Conservation (phyloP, 2,113 vertebrate species). For the Gambusia holbrooki region DNA sequence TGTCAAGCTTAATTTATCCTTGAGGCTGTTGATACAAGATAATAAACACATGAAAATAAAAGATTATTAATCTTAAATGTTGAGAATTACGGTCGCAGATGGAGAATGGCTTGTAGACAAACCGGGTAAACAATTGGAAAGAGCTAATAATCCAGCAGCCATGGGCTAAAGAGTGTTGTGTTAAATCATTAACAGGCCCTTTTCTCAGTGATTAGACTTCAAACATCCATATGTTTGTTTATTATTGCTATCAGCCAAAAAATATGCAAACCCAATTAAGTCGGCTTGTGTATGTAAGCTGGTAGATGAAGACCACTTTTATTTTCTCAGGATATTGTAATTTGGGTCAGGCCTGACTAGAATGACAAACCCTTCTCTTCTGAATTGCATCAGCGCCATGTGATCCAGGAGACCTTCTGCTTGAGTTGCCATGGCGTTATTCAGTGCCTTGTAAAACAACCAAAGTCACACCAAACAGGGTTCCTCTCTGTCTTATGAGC, state of each 20-base stretch:
- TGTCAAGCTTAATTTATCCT: slow-evolving; percentile 48
- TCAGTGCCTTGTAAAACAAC: slow-evolving; percentile 69
- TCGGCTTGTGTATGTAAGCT: slow-evolving; percentile 33
- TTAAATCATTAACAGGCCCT: slow-evolving; percentile 56
- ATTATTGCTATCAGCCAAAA: slow-evolving; percentile 58
- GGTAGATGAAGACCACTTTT: slow-evolving; percentile 59
- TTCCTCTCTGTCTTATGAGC: slow-evolving; percentile 68
- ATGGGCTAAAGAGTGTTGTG: slow-evolving; percentile 45
- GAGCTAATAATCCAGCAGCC: slow-evolving; percentile 56
- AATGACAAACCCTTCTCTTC: slow-evolving; percentile 73
- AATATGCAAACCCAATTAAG: slow-evolving; percentile 40
- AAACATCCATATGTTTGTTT: slow-evolving; percentile 69
- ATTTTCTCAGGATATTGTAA: slow-evolving; percentile 73
- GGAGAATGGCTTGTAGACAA: slow-evolving; percentile 57
- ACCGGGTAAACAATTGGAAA: slow-evolving; percentile 55
- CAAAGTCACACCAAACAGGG: slow-evolving; percentile 71
- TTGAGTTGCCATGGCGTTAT: slow-evolving; percentile 81
- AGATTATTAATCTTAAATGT: slow-evolving; percentile 56
- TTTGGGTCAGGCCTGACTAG: slow-evolving; percentile 82
- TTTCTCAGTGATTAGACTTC: slow-evolving; percentile 69
- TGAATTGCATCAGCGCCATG: slow-evolving; percentile 66
- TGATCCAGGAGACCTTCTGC: slow-evolving; percentile 69
- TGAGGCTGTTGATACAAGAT: slow-evolving; percentile 62
- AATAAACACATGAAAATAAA: slow-evolving; percentile 64
- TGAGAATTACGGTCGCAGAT: slow-evolving; percentile 45